Conservation (phyloP, 2,888 invertebrate genomes). For the Troides oblongomaculatus region DNA sequence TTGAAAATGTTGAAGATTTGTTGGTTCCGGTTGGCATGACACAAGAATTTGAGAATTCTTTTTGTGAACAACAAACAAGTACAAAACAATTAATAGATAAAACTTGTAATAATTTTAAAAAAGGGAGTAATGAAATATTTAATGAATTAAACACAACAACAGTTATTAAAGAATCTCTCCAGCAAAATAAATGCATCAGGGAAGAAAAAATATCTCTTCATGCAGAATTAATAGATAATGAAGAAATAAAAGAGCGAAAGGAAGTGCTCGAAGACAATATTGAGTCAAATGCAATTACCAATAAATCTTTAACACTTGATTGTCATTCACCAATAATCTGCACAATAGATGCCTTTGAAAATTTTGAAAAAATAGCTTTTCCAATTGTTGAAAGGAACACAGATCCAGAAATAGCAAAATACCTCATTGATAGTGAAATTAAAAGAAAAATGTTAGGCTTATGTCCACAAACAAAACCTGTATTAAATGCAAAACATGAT, state of each 20-base stretch:
- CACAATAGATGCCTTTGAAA: conserved; percentile 59
- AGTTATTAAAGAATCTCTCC: no score
- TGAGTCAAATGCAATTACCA: conserved; percentile 52
- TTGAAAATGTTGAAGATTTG: conserved; percentile 56
- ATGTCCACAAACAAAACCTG: conserved; percentile 3
- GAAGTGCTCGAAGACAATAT: background rate
- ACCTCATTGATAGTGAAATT: conserved; percentile 61
- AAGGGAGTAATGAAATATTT: background rate
- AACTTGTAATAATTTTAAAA: background rate
- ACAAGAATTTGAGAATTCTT: conserved; percentile 56
- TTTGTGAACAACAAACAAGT: conserved; percentile 33
- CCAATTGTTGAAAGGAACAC: conserved; percentile 48
- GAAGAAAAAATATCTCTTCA: background rate
- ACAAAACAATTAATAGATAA: background rate
- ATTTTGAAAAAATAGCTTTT: conserved; percentile 57
- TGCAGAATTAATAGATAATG: background rate
- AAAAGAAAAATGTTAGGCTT: conserved; percentile 46
- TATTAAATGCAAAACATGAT: background rate
- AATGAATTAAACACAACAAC: background rate
- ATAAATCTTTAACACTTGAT: conserved; percentile 31
- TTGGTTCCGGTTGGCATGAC: conserved; percentile 46
- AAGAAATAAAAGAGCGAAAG: background rate
- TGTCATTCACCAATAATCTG: conserved; percentile 47
- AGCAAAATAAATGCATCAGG: no score
- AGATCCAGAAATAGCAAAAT: conserved; percentile 48